phyloP scores from a whole-genome alignment of 2,888 invertebrate species.

The Apamea monoglypha region DNA sequence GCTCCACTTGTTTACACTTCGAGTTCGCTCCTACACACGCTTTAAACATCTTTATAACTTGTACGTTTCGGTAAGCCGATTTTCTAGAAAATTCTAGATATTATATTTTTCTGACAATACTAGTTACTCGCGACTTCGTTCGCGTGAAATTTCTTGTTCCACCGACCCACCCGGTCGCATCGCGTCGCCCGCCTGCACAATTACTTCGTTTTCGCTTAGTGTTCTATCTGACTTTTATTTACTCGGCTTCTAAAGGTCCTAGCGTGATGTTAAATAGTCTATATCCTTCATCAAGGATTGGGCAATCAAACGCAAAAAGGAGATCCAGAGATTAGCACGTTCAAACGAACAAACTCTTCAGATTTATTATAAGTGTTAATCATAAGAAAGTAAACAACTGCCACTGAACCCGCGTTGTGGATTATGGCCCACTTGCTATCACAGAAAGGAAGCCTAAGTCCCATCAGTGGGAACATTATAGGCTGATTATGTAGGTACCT shows the following conservation, averaged over 20 bases:
- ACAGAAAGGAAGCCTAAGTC: neutral
- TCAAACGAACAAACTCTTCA: too few species aligned
- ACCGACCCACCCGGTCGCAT: neutral
- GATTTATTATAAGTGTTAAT: too few species aligned
- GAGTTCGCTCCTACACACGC: constrained; percentile 40
- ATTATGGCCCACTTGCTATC: neutral
- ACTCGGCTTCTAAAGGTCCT: neutral
- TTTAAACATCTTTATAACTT: constrained; percentile 56
- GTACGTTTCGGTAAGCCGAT: constrained; percentile 50
- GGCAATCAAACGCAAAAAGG: neutral
- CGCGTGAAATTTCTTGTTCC: neutral
- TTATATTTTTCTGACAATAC: neutral
- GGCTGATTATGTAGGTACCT: neutral
- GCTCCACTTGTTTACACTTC: constrained; percentile 59
- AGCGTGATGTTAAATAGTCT: neutral
- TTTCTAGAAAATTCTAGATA: constrained; percentile 20
- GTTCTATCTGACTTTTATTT: neutral
- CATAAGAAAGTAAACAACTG: too few species aligned
- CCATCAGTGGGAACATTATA: neutral
- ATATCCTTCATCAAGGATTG: neutral
- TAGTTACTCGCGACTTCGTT: neutral
- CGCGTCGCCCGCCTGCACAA: neutral
- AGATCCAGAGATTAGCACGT: neutral
- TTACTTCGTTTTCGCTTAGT: neutral
- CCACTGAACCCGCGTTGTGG: neutral